These are phyloP conservation scores for Rhinogobio ventralis DNA, from an alignment of 2,797 vertebrate genomes.

Conservation along the genomic window DNA sequence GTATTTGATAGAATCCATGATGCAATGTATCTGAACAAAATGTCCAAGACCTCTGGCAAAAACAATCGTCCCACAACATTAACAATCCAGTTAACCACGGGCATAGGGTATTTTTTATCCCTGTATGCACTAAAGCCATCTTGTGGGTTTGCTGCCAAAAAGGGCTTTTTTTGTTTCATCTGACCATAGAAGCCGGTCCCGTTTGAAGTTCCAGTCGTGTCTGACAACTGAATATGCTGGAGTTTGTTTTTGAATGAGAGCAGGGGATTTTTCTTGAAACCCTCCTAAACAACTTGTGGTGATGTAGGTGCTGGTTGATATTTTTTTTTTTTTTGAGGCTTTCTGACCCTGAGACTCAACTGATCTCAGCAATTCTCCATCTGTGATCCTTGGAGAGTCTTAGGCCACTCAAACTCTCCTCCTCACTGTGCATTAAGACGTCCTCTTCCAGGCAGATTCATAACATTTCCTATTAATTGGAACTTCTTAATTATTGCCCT, in stretches of 20 bases:
- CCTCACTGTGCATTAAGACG: not conserved
- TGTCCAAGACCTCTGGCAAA: not conserved
- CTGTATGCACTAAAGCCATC: not conserved
- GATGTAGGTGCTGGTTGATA: not conserved
- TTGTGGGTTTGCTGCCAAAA: not conserved
- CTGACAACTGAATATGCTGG: not conserved
- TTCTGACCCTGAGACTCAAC: not conserved
- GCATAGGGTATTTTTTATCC: not conserved
- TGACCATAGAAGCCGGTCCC: not conserved
- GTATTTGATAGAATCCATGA: not conserved
- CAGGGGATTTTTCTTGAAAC: slow-evolving; percentile 2
- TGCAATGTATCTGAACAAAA: not conserved
- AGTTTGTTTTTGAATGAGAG: not conserved
- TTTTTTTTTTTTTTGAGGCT: not conserved
- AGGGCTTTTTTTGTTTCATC: not conserved
- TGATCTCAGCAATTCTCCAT: too few relatives aligned
- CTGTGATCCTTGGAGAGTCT: too few relatives aligned
- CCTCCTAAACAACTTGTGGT: not conserved
- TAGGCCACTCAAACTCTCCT: too few relatives aligned
- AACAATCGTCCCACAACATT: not conserved
- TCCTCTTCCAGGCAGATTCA: not conserved
- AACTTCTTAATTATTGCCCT: not conserved
- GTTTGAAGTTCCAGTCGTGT: not conserved
- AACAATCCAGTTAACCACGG: not conserved
- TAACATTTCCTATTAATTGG: not conserved